phyloP scores from a whole-genome alignment of 2,888 invertebrate species.

The Coronaproctus castanopsis region DNA sequence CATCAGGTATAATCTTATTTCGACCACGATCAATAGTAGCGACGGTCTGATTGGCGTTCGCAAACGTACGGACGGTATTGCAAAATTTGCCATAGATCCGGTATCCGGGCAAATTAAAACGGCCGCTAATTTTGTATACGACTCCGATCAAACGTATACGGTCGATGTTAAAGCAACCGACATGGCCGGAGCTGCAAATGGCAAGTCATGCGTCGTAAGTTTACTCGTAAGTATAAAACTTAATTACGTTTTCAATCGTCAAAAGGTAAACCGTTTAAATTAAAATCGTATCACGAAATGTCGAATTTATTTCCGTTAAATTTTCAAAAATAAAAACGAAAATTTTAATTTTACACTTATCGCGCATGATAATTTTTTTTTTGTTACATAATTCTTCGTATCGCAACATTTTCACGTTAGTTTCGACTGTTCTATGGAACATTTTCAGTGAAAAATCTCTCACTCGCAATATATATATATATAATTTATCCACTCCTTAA shows the following conservation, averaged over 20 bases:
- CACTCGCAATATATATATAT: no score
- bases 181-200: constrained; percentile 55
- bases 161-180: constrained; percentile 78
- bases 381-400: no score
- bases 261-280: no score
- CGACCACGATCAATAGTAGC: constrained; percentile 42
- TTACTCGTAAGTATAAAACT: constrained; percentile 46
- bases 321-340: neutral
- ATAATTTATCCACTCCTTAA: no score
- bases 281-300: neutral
- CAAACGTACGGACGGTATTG: constrained; percentile 59
- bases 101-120: constrained; percentile 53
- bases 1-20: constrained; percentile 56
- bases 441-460: no score
- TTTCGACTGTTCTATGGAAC: no score
- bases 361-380: no score
- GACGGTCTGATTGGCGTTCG: constrained; percentile 49
- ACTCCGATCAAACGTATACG: constrained; percentile 56
- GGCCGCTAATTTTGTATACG: constrained; percentile 43
- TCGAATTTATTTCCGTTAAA: neutral
- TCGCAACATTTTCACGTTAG: no score
- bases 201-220: constrained; percentile 62
- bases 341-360: neutral
- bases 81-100: constrained; percentile 56
- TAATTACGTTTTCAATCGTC: neutral